Conservation (phyloP, 92 coral and sea anemone genomes). For the Micromussa lordhowensis region DNA sequence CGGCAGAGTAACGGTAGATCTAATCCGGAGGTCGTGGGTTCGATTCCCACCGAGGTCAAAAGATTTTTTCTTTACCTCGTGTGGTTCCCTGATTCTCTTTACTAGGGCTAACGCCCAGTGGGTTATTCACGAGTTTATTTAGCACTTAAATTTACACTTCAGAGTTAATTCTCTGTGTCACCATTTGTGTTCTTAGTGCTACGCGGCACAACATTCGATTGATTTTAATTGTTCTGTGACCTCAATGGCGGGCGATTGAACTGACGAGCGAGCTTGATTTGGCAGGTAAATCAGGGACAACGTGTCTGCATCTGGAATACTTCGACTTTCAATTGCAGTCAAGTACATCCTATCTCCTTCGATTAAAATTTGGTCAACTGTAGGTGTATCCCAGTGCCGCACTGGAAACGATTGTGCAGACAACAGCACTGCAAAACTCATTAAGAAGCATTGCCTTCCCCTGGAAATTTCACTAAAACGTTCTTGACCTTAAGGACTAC, state of each 20-base stretch:
- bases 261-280: slow-evolving; percentile 1
- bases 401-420: slow-evolving; percentile 49
- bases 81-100: too few species aligned
- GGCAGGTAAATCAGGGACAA: neutral
- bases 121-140: too few species aligned
- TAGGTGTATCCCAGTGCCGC: slow-evolving; percentile 45
- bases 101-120: too few species aligned
- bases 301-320: slow-evolving; percentile 5
- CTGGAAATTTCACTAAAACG: slow-evolving; percentile 67
- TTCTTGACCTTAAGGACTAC: slow-evolving; percentile 40
- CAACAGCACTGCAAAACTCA: slow-evolving; percentile 72
- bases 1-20: too few species aligned
- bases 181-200: too few species aligned
- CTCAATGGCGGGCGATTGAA: slow-evolving; percentile 17
- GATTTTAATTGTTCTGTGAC: neutral
- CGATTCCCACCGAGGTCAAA: too few species aligned
- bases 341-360: slow-evolving; percentile 38
- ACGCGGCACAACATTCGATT: too few species aligned
- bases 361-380: slow-evolving; percentile 44
- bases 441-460: slow-evolving; percentile 73
- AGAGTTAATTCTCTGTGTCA: too few species aligned
- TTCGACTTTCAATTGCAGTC: slow-evolving; percentile 37
- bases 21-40: too few species aligned
- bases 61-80: too few species aligned
- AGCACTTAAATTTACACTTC: too few species aligned